phyloP scores from a whole-genome alignment of 2,797 vertebrate species.

The Botia almorhae region DNA sequence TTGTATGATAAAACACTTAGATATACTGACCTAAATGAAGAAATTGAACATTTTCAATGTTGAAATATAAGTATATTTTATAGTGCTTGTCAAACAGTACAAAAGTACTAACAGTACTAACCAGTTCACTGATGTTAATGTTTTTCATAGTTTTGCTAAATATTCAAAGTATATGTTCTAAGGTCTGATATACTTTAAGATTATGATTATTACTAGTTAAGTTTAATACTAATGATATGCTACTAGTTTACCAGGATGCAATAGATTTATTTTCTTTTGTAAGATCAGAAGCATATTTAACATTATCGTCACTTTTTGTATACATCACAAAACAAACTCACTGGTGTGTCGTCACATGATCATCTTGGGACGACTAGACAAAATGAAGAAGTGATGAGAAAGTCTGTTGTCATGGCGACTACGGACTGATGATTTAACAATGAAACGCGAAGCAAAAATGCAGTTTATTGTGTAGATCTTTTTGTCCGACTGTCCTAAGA shows the following conservation, averaged over 20 bases:
- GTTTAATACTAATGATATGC: background rate
- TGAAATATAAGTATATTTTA: too few relatives aligned
- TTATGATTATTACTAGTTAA: background rate
- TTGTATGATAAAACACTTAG: too few relatives aligned
- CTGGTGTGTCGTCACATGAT: background rate
- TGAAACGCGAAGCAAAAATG: background rate
- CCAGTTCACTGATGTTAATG: too few relatives aligned
- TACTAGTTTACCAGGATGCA: background rate
- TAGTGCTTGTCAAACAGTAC: too few relatives aligned
- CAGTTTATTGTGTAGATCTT: background rate
- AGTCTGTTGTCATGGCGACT: too few relatives aligned
- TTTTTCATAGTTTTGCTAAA: too few relatives aligned
- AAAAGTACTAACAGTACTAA: too few relatives aligned
- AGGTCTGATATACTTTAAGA: too few relatives aligned
- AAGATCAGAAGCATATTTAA: background rate
- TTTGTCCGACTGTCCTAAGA: background rate
- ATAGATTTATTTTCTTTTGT: background rate
- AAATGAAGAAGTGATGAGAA: constrained; percentile 26
- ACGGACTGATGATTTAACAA: constrained; percentile 2
- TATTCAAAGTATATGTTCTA: too few relatives aligned
- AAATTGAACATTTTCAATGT: too few relatives aligned
- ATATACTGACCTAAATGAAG: too few relatives aligned
- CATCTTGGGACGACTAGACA: constrained; percentile 1
- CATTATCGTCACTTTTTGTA: background rate
- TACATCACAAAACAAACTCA: background rate